Evolutionary conservation across 2,888 invertebrate genomes (phyloP).

Genomic region (Polia nebulosa): DNA sequence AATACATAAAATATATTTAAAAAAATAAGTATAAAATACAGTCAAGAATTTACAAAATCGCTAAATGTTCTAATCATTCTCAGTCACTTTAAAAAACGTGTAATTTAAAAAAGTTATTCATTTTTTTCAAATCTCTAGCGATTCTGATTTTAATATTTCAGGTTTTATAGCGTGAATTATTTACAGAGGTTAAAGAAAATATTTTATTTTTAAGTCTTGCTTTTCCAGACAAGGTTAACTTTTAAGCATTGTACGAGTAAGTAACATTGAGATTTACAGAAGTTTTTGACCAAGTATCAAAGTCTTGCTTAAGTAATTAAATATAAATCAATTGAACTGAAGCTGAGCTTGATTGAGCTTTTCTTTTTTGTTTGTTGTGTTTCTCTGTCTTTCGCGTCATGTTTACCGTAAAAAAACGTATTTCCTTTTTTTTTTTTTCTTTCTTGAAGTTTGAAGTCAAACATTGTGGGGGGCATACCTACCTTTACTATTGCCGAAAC

Average conservation of each 20-base stretch:
- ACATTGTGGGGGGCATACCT: too few species aligned
- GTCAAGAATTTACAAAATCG: not conserved
- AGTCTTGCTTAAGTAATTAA: not conserved
- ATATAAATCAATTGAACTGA: not conserved
- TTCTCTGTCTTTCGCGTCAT: too few species aligned
- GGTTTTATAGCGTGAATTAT: not conserved
- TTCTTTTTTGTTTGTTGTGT: too few species aligned
- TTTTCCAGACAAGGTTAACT: slow-evolving; percentile 8
- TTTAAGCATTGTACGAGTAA: not conserved
- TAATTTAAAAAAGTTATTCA: not conserved
- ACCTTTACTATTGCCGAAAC: too few species aligned
- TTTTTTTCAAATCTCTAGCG: not conserved
- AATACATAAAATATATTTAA: too few species aligned
- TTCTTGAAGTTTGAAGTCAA: not conserved
- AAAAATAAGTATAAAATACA: not conserved
- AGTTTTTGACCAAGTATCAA: not conserved
- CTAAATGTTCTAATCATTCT: not conserved
- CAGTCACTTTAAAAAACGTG: not conserved
- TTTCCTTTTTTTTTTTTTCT: too few species aligned
- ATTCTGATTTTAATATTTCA: slow-evolving; percentile 4
- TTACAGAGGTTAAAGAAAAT: too few species aligned
- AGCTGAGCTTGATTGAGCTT: too few species aligned
- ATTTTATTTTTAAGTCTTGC: not conserved
- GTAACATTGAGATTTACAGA: not conserved
- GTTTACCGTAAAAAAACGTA: too few species aligned